Base-by-base conservation (phyloP, 2,797 vertebrate species). In the Spinus olivaceus region DNA sequence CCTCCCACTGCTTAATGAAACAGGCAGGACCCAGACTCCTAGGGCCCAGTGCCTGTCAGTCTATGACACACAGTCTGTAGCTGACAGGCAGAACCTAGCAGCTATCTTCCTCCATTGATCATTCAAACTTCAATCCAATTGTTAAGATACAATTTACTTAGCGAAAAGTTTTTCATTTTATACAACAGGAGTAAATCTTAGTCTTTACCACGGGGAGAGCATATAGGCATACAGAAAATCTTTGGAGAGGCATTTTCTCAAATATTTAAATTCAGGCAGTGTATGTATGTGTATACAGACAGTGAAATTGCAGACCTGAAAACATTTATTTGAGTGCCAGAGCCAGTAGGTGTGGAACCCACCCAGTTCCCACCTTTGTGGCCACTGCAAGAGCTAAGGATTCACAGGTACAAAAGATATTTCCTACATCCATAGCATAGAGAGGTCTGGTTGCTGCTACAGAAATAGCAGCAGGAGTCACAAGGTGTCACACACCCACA, bases 1-100 rank as follows among this genome's bases (percentile, higher is more conserved):
- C 84, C 61, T 84, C 81, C 32, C 65, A 35, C 66, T 72, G 81
- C 47, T 92, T 80, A 85, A 93, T 87, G 86, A 84, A 94, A 92
- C 78, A 96, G 78, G 74, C 71, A 92, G 81, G 47, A 87, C 86
- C 60, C 60, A 82, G 83, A 63, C 35, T 86, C 88, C 74, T 20
- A 84, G 66, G 59, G 70, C 70, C 54, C 2, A 1, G 71, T 0
- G 8, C 81, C 57, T 4, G 0, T 47, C 78, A 89, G 63, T 41
- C 35, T 80, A 10, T 56, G 37, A 70, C 78, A 70, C 41, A 30
- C 54, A 59, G 84, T 73, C 94, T 92, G 37, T 18, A 77, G 51
- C 64, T 73, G 64, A 49, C 51, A 76, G 54, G 47, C 79, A 60
- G 41, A 89, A 82, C 42, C 46, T 74, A 60, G 53, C 49, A 90